phyloP scores from a whole-genome alignment of 2,888 invertebrate genomes.

The Gisinianus flammeolus region DNA sequence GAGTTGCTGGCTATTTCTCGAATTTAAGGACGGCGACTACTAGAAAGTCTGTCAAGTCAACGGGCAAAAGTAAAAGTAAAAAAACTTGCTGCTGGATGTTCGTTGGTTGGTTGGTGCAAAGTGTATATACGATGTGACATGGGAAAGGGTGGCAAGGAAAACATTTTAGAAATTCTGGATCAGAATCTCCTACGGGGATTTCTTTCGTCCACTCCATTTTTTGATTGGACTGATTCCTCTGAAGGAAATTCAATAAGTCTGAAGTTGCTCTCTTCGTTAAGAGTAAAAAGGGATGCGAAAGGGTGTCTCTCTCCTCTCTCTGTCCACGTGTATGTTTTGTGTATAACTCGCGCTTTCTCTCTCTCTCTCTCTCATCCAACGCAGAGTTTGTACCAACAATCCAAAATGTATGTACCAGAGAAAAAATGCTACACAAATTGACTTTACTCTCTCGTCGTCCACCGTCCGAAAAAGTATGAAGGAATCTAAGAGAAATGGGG shows the following conservation, averaged over 20 bases:
- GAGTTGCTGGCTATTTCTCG: neutral
- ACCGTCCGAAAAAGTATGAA: neutral
- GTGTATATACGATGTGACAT: neutral
- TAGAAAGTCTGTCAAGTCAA: neutral
- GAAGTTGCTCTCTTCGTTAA: slow-evolving; percentile 44
- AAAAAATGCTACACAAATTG: too few species aligned
- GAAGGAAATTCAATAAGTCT: slow-evolving; percentile 43
- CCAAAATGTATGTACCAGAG: too few species aligned
- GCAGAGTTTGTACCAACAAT: too few species aligned
- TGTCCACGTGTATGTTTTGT: too few species aligned
- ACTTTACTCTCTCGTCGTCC: too few species aligned
- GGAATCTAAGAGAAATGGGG: neutral
- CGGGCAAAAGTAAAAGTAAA: neutral
- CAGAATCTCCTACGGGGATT: slow-evolving; percentile 41
- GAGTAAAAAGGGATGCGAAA: slow-evolving; percentile 32
- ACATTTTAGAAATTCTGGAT: slow-evolving; percentile 35
- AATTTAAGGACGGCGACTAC: neutral
- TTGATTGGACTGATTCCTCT: slow-evolving; percentile 27
- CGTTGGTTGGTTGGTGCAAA: neutral
- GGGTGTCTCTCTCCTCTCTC: neutral
- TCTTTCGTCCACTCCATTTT: slow-evolving; percentile 26
- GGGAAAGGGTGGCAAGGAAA: neutral
- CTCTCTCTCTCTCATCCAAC: slow-evolving; percentile 9
- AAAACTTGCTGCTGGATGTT: neutral
- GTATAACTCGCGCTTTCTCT: neutral